These are phyloP conservation scores for Meta bourneti DNA, from an alignment of 2,888 invertebrate species.

Conservation along the genomic window DNA sequence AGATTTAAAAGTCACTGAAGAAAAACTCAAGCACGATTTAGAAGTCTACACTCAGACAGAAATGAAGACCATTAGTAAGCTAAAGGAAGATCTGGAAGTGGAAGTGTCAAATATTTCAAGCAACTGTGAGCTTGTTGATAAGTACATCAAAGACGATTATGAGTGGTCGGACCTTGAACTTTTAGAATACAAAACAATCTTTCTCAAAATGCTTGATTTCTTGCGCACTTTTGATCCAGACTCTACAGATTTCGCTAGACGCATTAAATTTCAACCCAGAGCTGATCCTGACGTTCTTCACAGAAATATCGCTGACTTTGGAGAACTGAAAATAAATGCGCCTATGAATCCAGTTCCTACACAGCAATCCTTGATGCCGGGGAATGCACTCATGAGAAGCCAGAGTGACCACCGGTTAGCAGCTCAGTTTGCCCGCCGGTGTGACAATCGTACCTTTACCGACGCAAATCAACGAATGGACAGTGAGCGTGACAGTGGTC, in stretches of 20 bases:
- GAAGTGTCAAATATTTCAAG: conserved; percentile 97
- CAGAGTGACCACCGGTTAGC: conserved; percentile 96
- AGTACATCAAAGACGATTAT: conserved; percentile 87
- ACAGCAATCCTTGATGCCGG: conserved; percentile 79
- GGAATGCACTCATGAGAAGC: conserved; percentile 90
- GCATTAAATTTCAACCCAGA: conserved; percentile 89
- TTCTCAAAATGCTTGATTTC: conserved; percentile 96
- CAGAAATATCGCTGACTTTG: conserved; percentile 92
- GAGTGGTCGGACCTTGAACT: conserved; percentile 80
- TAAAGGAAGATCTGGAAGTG: conserved; percentile 95
- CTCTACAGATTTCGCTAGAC: conserved; percentile 90
- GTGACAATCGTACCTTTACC: conserved; percentile 71
- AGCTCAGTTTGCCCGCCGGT: conserved; percentile 85
- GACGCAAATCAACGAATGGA: conserved; percentile 73
- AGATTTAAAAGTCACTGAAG: conserved; percentile 85
- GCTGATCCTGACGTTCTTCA: conserved; percentile 95
- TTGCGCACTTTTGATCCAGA: conserved; percentile 95
- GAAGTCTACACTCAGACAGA: conserved; percentile 95
- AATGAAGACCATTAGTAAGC: conserved; percentile 89
- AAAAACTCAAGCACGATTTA: conserved; percentile 83
- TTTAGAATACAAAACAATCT: conserved; percentile 96
- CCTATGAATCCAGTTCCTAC: conserved; percentile 83
- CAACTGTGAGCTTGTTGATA: conserved; percentile 97
- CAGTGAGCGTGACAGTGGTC: conserved; percentile 70
- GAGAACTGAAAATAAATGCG: conserved; percentile 91